phyloP scores from a whole-genome alignment of 2,113 vertebrate genomes.

The Oreochromis niloticus region DNA sequence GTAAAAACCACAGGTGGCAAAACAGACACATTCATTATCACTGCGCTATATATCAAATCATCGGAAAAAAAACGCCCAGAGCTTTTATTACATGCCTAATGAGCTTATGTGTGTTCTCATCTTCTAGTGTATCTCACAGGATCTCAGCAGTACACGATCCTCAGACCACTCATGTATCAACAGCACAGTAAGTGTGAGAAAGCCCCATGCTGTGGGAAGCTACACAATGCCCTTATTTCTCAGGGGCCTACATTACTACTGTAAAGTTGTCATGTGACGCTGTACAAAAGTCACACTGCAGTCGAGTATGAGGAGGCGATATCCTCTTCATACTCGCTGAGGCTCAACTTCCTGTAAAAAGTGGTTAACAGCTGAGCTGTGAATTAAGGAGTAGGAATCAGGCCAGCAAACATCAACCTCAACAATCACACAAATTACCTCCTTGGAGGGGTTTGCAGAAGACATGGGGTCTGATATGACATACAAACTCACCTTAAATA shows the following conservation, averaged over 20 bases:
- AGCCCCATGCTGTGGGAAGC: neutral
- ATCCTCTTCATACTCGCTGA: neutral
- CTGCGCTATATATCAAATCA: neutral
- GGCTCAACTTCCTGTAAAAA: slow-evolving; percentile 39
- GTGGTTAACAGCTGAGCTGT: slow-evolving; percentile 16
- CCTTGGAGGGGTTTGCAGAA: neutral
- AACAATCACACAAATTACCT: neutral
- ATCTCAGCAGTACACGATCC: neutral
- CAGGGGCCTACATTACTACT: neutral
- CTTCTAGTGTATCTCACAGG: neutral
- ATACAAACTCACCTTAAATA: neutral
- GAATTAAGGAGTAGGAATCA: slow-evolving; percentile 9
- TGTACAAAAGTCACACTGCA: neutral
- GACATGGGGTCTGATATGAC: neutral
- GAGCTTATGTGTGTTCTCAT: neutral
- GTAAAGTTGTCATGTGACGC: neutral
- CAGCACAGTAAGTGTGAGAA: neutral
- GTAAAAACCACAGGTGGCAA: neutral
- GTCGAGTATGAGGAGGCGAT: neutral
- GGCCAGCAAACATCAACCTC: neutral
- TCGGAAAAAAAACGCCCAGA: neutral
- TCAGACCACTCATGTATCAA: neutral
- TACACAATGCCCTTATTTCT: neutral
- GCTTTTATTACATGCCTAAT: neutral
- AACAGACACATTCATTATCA: neutral